A percentile compares a stretch with the other conserved stretches of the same genome.
phyloP scores from a whole-genome alignment of 1,140 invertebrate genomes.

The Bombus soroeensis region DNA sequence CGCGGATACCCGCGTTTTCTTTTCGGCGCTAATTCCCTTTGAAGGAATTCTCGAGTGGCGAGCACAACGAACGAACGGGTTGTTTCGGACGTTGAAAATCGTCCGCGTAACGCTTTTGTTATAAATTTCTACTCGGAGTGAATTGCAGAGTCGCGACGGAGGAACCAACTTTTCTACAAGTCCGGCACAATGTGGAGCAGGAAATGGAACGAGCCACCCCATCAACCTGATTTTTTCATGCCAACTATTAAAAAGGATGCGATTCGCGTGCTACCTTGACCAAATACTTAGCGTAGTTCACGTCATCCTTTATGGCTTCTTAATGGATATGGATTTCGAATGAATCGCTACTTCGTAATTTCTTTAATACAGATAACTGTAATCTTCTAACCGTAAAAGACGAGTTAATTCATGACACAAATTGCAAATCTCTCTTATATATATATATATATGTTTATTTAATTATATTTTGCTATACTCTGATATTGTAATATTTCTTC shows the following conservation, averaged over 20 bases:
- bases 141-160: not conserved
- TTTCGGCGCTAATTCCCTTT: not conserved
- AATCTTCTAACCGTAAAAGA: too few species aligned
- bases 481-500: too few species aligned
- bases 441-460: too few species aligned
- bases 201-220: not conserved
- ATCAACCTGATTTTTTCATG: constrained; percentile 31
- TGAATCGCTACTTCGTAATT: not conserved
- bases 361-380: too few species aligned
- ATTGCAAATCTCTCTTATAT: too few species aligned
- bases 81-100: constrained; percentile 36
- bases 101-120: constrained; percentile 14
- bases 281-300: not conserved
- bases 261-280: not conserved
- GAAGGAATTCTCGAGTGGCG: not conserved
- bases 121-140: constrained; percentile 7
- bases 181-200: not conserved
- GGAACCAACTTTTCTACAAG: not conserved
- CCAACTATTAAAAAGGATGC: constrained; percentile 1
- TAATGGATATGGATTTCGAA: not conserved
- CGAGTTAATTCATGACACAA: too few species aligned
- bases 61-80: not conserved
- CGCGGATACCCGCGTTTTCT: constrained; percentile 12
- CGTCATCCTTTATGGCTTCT: too few species aligned
- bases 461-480: not conserved